Conservation (phyloP, 2,888 invertebrate species). For the Resseliella maxima region DNA sequence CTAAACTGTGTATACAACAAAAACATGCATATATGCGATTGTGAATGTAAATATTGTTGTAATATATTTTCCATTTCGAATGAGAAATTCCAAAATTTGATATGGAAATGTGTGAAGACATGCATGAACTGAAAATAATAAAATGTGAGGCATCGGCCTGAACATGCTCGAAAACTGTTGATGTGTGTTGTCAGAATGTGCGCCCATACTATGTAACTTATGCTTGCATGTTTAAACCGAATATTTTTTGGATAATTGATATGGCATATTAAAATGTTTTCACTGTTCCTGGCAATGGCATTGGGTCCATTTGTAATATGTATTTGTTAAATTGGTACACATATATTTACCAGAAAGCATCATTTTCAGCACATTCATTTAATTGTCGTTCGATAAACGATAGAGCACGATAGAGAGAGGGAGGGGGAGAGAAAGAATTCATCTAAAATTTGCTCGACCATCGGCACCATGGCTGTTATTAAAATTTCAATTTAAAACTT, state of each 20-base stretch:
- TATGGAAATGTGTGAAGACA: conserved; percentile 45
- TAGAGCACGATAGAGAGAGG: too few species aligned
- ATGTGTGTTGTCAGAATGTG: conserved; percentile 47
- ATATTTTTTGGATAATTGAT: conserved; percentile 17
- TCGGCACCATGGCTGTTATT: not conserved
- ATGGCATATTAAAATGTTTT: conserved; percentile 15
- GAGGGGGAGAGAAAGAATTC: not conserved
- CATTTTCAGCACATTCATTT: conserved; percentile 3
- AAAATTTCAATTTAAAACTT: not conserved
- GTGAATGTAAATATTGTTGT: too few species aligned
- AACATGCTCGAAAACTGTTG: conserved; percentile 26
- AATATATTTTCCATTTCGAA: not conserved
- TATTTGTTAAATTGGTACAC: conserved; percentile 5
- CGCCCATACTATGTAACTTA: not conserved
- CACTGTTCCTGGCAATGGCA: not conserved
- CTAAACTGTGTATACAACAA: not conserved
- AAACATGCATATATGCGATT: not conserved
- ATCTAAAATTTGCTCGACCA: not conserved
- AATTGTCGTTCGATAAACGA: conserved; percentile 48
- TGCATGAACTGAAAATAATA: not conserved
- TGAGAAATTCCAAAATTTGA: not conserved
- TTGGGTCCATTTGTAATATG: not conserved
- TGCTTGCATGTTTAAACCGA: not conserved
- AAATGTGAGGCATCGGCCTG: not conserved
- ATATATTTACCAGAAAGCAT: not conserved